Evolutionary conservation across 1,140 invertebrate species (phyloP), one percentile per base, ranked within the genome.

Genomic region (Stegodyphus mimosarum): DNA sequence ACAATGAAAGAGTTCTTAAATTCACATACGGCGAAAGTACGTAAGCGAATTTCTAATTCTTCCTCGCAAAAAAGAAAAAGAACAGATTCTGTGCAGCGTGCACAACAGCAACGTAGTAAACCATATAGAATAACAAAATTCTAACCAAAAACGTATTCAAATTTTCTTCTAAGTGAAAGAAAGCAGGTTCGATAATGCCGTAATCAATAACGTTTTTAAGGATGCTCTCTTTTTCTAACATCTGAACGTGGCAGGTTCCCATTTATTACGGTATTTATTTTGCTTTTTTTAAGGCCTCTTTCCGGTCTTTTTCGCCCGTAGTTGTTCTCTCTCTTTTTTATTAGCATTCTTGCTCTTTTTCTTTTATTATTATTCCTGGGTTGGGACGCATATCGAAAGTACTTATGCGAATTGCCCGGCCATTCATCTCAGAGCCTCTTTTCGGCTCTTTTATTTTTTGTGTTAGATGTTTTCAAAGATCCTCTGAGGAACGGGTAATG

Each of bases 121-220:
- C 33, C 33, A 33, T 33, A 33, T 33, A 7, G 64, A 13, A 67
- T 67, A 7, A 67, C 64, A 67, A 67, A 67, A 67, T 17, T 7
- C 80, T 78, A 52, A 50, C 50, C 50, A 50, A 49, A 72, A 72
- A 78, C 52, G 55, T 67, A 71, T 86, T 64, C 69, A 64, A 64
- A 51, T 51, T 83, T 53, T 66, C 48, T 86, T 72, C 64, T 64
- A 63, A 77, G 63, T 76, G 80, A 86, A 77, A 85, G 74, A 76
- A 75, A 77, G 15, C 48, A 51, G 48, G 83, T 66, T 86, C 83
- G 67, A 86, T 86, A 78, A 77, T 86, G 49, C 51, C 53, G 67
- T 73, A 86, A 86, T 86, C 83, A 86, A 86, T 86, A 86, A 86
- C 83, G 66, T 86, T 86, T 77, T 86, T 77, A 86, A 86, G 55